Percentiles rank a stretch among this genome's conserved stretches.
Conservation (phyloP, 2,888 invertebrate genomes). For the Leucoptera coffeella region DNA sequence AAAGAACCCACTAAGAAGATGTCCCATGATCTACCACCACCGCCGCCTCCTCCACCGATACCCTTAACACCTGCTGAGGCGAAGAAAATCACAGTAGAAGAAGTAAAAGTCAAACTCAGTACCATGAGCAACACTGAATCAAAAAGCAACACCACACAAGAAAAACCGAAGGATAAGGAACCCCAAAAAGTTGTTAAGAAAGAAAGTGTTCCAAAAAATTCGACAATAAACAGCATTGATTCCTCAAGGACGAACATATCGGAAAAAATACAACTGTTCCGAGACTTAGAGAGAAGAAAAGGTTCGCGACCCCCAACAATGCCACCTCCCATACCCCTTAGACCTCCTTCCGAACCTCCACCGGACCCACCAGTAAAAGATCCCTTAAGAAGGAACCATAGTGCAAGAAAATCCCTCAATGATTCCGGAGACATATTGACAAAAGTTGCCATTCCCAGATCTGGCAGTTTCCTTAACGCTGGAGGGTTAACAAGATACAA, state of each 20-base stretch:
- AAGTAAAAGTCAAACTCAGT: constrained; percentile 54
- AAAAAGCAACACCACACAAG: constrained; percentile 46
- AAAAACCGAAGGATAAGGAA: constrained; percentile 33
- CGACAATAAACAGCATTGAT: constrained; percentile 24
- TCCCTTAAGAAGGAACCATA: constrained; percentile 37
- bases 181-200: constrained; percentile 14
- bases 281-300: constrained; percentile 38
- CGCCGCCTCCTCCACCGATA: constrained; percentile 35
- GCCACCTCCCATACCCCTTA: constrained; percentile 41
- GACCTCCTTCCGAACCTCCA: constrained; percentile 19
- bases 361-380: constrained; percentile 20
- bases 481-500: constrained; percentile 72
- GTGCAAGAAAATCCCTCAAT: constrained; percentile 35
- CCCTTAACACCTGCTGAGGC: constrained; percentile 24
- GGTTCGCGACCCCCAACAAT: constrained; percentile 40
- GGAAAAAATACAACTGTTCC: constrained; percentile 43
- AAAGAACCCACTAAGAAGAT: constrained; percentile 51
- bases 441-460: constrained; percentile 79
- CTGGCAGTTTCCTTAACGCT: constrained; percentile 79
- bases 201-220: constrained; percentile 11
- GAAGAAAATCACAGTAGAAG: constrained; percentile 42
- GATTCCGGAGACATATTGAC: constrained; percentile 77
- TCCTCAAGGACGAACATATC: constrained; percentile 45
- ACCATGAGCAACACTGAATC: constrained; percentile 35
- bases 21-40: constrained; percentile 50